Conservation (phyloP, 2,113 vertebrate genomes). For the Eira barbara region DNA sequence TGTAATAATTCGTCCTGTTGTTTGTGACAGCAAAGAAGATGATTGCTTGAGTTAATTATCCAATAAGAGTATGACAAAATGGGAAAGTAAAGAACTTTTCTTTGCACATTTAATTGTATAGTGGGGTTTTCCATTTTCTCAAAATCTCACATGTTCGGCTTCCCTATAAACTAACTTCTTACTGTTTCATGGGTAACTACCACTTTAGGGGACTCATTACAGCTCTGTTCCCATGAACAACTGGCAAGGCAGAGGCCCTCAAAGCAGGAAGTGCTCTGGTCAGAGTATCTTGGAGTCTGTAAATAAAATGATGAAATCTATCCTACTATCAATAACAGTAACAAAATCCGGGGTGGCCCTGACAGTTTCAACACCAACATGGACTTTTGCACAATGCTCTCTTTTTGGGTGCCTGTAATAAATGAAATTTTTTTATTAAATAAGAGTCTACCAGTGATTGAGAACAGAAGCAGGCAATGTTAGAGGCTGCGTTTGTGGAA, state of each 20-base stretch:
- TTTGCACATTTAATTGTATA: background rate
- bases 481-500: background rate
- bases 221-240: background rate
- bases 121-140: background rate
- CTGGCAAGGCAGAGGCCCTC: background rate
- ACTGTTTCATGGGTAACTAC: background rate
- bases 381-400: background rate
- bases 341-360: background rate
- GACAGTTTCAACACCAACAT: background rate
- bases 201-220: background rate
- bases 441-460: background rate
- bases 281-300: background rate
- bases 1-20: background rate
- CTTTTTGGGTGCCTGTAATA: background rate
- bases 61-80: background rate
- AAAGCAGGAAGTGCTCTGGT: background rate
- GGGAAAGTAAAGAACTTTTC: background rate
- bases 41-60: background rate
- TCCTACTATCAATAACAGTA: background rate
- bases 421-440: background rate
- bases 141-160: background rate
- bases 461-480: background rate
- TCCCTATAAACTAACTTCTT: background rate
- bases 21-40: background rate
- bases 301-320: slow-evolving; percentile 14